These are phyloP conservation scores for Gisinianus flammeolus DNA, from an alignment of 2,888 invertebrate genomes.

Conservation along the genomic window DNA sequence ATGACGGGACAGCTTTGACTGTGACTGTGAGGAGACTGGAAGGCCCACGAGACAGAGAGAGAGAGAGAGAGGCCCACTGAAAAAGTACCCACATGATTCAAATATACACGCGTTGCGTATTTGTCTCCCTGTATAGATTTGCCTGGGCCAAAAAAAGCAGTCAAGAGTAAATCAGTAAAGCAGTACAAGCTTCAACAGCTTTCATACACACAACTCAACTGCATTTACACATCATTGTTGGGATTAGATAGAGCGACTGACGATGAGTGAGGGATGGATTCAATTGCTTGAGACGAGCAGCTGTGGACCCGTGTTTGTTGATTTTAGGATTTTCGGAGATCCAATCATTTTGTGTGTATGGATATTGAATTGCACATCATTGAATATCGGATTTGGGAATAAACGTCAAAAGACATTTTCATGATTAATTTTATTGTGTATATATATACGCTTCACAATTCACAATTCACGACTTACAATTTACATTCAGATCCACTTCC, in stretches of 20 bases:
- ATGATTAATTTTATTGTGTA: conserved; percentile 29
- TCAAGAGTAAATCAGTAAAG: not conserved
- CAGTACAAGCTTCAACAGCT: no score
- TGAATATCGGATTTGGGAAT: conserved; percentile 24
- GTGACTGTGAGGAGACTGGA: not conserved
- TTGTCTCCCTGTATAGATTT: not conserved
- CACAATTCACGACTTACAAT: no score
- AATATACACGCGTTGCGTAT: not conserved
- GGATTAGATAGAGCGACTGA: not conserved
- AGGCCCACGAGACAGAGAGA: not conserved
- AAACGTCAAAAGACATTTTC: conserved; percentile 21
- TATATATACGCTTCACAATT: not conserved
- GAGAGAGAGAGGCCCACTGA: not conserved
- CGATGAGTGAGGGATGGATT: not conserved
- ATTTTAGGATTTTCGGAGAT: conserved; percentile 33
- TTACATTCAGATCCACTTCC: no score
- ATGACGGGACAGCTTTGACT: conserved; percentile 11
- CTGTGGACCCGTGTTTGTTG: conserved; percentile 29
- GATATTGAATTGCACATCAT: conserved; percentile 34
- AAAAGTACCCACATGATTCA: not conserved
- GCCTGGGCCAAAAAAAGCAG: not conserved
- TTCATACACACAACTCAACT: no score
- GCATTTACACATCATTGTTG: conserved; percentile 10
- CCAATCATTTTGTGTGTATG: conserved; percentile 28
- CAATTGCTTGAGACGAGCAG: conserved; percentile 4